Evolutionary conservation across 2,113 vertebrate species (phyloP), one percentile per base, ranked within the genome.

Genomic region (Gobiocypris rarus): DNA sequence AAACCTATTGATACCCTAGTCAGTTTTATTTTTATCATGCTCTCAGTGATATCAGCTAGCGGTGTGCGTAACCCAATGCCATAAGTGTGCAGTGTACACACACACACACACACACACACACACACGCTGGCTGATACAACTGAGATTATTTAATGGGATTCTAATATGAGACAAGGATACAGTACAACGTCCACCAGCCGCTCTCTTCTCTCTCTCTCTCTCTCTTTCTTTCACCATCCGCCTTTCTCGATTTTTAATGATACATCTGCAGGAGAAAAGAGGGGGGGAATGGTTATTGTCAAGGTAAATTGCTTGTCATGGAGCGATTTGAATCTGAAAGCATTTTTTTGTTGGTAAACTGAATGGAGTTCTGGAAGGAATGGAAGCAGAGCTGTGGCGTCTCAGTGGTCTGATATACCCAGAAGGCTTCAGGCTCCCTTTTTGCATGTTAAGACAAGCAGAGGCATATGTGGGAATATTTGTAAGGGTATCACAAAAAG

Each of bases 281-380:
- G 38, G 4, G 19, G 31, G 67, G 17, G 67, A 70, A 70, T 10
- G 38, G 19, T 69, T 78, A 86, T 88, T 89, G 88, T 89, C 87
- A 86, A 67, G 83, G 83, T 88, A 85, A 90, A 70, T 80, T 84
- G 81, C 87, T 86, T 81, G 82, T 86, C 83, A 87, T 82, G 78
- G 74, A 81, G 52, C 67, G 14, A 89, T 90, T 89, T 90, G 85
- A 91, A 91, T 89, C 84, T 89, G 85, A 91, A 89, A 87, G 75
- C 56, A 75, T 87, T 89, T 86, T n/a, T 89, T 45, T 86, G 83
- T 85, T 77, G 61, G 59, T 65, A 45, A 61, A 83, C 31, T 88
- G 81, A 88, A 90, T 82, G 34, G 83, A 89, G 28, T 78, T 82
- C 85, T 74, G 80, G 84, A 81, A 50, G 80, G 78, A 86, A 56